Evolutionary conservation across 2,888 invertebrate genomes (phyloP).

Genomic region (Amiota minor): DNA sequence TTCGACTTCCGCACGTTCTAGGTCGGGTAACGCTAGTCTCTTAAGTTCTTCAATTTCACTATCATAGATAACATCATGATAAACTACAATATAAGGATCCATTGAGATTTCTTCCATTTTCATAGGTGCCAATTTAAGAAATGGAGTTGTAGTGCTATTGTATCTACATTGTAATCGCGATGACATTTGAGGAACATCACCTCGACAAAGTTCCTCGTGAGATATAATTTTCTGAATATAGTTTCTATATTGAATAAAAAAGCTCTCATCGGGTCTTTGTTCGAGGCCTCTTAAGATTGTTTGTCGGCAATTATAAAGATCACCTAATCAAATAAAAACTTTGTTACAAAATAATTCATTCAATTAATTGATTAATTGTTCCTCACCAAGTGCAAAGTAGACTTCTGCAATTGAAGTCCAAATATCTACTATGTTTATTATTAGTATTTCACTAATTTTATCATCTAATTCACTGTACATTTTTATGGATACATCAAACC

Average conservation of each 20-base stretch:
- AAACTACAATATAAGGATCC: constrained; percentile 43
- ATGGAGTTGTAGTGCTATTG: constrained; percentile 18
- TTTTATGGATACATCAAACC: constrained; percentile 48
- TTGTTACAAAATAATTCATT: too few species aligned
- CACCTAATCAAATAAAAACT: too few species aligned
- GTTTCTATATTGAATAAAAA: not conserved
- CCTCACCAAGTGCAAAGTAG: too few species aligned
- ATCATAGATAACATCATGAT: constrained; percentile 38
- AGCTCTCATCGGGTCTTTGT: too few species aligned
- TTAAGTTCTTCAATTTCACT: constrained; percentile 38
- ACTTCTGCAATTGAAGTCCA: not conserved
- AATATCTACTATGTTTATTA: not conserved
- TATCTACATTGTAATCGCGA: constrained; percentile 38
- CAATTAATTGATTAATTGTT: too few species aligned
- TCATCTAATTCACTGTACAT: not conserved
- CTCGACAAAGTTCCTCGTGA: constrained; percentile 51
- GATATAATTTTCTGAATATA: too few species aligned
- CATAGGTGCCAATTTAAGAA: constrained; percentile 44
- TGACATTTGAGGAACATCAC: constrained; percentile 39
- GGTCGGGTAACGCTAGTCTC: not conserved
- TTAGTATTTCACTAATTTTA: not conserved
- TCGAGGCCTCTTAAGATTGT: not conserved
- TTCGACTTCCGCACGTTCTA: not conserved
- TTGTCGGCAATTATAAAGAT: not conserved
- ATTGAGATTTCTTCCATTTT: constrained; percentile 43